Base-by-base conservation (phyloP, 2,113 vertebrate genomes). In the Mus musculus region DNA sequence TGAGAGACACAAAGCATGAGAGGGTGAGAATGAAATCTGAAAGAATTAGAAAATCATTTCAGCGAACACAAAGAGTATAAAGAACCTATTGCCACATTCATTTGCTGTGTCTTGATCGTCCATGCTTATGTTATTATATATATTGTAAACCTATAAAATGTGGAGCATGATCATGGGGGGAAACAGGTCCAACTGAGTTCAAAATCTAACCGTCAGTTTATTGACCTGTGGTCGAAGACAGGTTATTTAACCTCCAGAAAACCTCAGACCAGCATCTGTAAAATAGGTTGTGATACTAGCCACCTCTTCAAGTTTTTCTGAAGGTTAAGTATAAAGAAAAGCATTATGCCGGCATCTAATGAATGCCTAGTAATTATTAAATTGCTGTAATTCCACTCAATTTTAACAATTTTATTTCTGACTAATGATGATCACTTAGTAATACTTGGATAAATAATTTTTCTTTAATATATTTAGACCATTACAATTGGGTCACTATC, bases 231-330 rank as follows among this genome's bases (percentile, higher is more conserved):
- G 9, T 22, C 22, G 42, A 65, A 91, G 28, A 24, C 46, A 90
- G 30, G 36, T 88, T 87, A 61, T 49, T 92, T 90, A 92, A 76
- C 33, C 39, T 26, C 49, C 8, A n/a, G 46, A 94, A 82, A 93
- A 28, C 20, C 94, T 95, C 90, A 93, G 72, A 76, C 71, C 56
- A 93, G 46, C 22, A 80, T 97, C 95, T 97, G 90, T 96, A 89
- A 95, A 96, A 97, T 94, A 94, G 93, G 86, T 14, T 10, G 52
- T 82, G 56, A 82, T 65, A 46, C 11, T 36, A 89, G 13, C 22
- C 28, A 36, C 12, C 12, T 89, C 49, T 86, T 90, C 71, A 71
- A 75, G 20, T 33, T 63, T 73, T 42, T 39, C 2, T 89, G 65
- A 92, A 28, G 14, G 84, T 72, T 61, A 52, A 82, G 65, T 73